Base-by-base conservation (phyloP, 2,888 invertebrate genomes). In the Arenicola marina region DNA sequence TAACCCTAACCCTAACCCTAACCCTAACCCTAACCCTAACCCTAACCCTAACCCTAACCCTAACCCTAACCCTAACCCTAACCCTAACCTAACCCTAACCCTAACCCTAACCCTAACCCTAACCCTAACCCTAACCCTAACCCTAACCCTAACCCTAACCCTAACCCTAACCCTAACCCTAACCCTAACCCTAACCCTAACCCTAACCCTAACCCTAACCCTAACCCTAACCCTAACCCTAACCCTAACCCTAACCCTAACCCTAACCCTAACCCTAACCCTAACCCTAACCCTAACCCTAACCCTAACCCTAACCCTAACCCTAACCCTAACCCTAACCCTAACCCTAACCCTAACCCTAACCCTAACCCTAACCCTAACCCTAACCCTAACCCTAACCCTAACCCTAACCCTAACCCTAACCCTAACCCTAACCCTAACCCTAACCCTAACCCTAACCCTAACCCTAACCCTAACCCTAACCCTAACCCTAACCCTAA, bases 1-100 rank as follows among this genome's bases (percentile, higher is more conserved):
- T 55, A 69, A 61, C 66, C 70, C 63, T 63, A 68, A 59, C 68
- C 63, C 61, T 64, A 66, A 65, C 68, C 68, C 65, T 63, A 68
- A 63, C 65, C 70, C 63, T 57, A 66, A 63, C 61, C 61, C 59
- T 66, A 69, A 65, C 66, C 62, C 65, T 63, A 69, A 61, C 66
- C 69, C 61, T 63, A 65, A 59, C 65, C 68, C 63, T 59, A 62
- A 54, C 62, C 67, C 61, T 63, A 67, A 62, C 67, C 69, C 60
- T 60, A 66, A 56, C 68, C 66, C 56, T 60, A 63, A 55, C 61
- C 61, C 56, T 56, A 63, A 53, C 65, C 62, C 58, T 57, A 67
- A 60, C 66, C 68, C n/a, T n/a, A n/a, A n/a, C n/a, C n/a, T n/a
- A n/a, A n/a, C n/a, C n/a, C n/a, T n/a, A n/a, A n/a, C n/a, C 57